Base-by-base conservation (phyloP, 2,888 invertebrate genomes). In the Melinaea marsaeus region DNA sequence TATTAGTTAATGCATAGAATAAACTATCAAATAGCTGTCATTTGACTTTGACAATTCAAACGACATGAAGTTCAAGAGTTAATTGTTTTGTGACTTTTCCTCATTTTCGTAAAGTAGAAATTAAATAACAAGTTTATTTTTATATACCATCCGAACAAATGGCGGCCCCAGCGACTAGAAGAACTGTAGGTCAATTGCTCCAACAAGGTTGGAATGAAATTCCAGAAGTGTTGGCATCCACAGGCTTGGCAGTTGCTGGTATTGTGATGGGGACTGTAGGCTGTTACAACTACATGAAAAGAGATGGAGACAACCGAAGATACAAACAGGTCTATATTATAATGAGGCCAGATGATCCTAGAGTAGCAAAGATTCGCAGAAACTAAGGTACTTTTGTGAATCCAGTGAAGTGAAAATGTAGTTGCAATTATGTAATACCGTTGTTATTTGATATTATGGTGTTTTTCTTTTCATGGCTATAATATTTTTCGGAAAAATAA, bases 341-440 rank as follows among this genome's bases (percentile, higher is more conserved):
- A 7, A 91, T 93, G 81, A 91, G 95, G 66, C 91, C 94, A 13
- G 94, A 94, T 72, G 95, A 95, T 77, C 95, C 95, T 2, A 88
- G 89, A 75, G 93, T 84, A 22, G 83, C 87, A 56, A 88, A 84
- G 75, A 91, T 94, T 54, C 90, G 85, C 64, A 92, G 91, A 73
- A 91, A 93, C 72, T 93, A 83, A 79, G 32, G 11, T 62, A 62
- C 22, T 9, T 9, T 63, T 57, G 33, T 35, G 3, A 66, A 57
- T 57, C 58, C 33, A 63, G 57, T 35, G 62, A 46, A 61, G 54
- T 68, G 65, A 56, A 55, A 58, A 58, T 60, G 45, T 75, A 73
- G 72, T 62, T 68, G 70, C 71, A 73, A 78, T 85, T 89, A 91
- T 91, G 87, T 91, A 91, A 85, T 66, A 48, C 59, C 63, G 61